Conservation (phyloP, 2,113 vertebrate genomes). For the Ameiurus melas region DNA sequence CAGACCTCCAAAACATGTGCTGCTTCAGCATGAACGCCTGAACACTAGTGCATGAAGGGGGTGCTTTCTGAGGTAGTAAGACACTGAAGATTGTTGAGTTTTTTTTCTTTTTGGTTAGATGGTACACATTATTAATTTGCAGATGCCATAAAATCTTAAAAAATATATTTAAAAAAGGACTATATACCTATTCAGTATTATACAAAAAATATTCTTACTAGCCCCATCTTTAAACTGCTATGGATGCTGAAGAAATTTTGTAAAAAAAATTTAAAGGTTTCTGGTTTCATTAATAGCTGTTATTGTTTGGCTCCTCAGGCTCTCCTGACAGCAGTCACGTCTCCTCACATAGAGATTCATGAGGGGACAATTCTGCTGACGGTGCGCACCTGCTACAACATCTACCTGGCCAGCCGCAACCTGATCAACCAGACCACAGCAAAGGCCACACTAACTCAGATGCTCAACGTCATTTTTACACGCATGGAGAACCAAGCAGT, state of each 20-base stretch:
- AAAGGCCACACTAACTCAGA: constrained; percentile 96
- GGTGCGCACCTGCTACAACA: constrained; percentile 97
- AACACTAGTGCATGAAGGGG: neutral
- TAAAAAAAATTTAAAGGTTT: neutral
- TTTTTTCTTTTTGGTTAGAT: neutral
- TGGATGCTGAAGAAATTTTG: neutral
- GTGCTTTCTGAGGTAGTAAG: neutral
- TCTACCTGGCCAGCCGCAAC: constrained; percentile 97
- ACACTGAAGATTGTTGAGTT: neutral
- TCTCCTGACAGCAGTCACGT: constrained; percentile 92
- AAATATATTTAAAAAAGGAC: too few relatives aligned
- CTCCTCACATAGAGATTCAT: constrained; percentile 94
- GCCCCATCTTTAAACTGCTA: neutral
- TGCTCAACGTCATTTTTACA: constrained; percentile 97
- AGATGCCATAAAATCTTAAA: neutral
- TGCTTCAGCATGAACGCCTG: neutral
- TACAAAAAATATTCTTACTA: neutral
- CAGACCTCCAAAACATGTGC: neutral
- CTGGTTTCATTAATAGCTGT: neutral
- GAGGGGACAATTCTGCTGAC: constrained; percentile 95
- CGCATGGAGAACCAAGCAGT: constrained; percentile 97
- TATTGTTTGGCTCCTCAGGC: constrained; percentile 72
- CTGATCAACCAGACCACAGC: constrained; percentile 99
- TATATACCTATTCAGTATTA: neutral
- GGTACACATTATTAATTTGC: neutral